Evolutionary conservation across 1,140 invertebrate genomes (phyloP), one percentile per base, ranked within the genome.

Genomic region (Brachionus plicatilis): DNA sequence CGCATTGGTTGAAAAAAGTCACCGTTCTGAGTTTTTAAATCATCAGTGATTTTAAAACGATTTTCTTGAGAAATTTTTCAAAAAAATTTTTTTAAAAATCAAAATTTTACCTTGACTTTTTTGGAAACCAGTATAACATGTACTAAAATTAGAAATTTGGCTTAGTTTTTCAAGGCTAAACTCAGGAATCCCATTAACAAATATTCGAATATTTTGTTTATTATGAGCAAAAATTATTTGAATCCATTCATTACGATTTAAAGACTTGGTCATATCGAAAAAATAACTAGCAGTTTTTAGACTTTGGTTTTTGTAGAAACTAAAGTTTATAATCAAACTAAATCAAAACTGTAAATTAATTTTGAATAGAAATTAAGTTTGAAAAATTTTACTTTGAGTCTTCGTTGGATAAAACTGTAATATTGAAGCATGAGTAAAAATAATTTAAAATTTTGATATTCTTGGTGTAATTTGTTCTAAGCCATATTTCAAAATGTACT

Each of bases 391-490:
- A 68, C 66, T 20, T 72, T 76, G 72, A 47, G 45, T 76, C 47
- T 14, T 76, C 45, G 20, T 76, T 76, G 4, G 72, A 76, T 76
- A 76, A 76, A 12, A 76, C 12, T 12, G 72, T 20, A 37, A 76
- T 20, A 76, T 76, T 76, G n/a, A 76, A 76, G 14, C 72, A 76
- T 20, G n/a, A 12, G 20, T 50, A 20, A 50, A 50, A 27, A 27
- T 76, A 76, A 50, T 50, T 47, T 27, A 76, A 6, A 12, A 76
- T 76, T 76, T 50, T 50, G 8, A 27, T 82, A 27, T 82, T 65
- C 43, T 29, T 82, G 2, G 79, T 82, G n/a, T 65, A 82, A n/a
- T 82, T 82, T 11, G 53, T 45, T 45, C 65, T 82, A 6, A 82
- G 24, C 79, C 79, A 82, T 65, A 82, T 43, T 11, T 17, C 24